Conservation (phyloP, 1,140 invertebrate genomes). For the Elysia chlorotica region DNA sequence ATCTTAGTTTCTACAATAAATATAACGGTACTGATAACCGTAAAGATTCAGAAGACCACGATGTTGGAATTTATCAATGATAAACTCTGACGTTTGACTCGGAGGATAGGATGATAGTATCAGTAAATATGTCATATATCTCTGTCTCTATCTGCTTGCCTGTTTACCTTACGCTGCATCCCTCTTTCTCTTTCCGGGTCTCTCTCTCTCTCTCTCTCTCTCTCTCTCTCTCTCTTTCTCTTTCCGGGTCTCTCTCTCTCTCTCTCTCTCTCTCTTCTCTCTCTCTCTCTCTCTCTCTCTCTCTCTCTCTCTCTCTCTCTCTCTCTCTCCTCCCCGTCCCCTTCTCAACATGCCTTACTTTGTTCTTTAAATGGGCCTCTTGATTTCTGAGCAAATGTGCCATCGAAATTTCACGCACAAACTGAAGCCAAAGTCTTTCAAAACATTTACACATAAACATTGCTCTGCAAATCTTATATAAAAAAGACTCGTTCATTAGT, state of each 20-base stretch:
- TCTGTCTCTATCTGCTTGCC: too few species aligned
- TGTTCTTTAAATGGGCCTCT: neutral
- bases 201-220: neutral
- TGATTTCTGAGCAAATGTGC: neutral
- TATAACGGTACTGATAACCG: too few species aligned
- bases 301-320: neutral
- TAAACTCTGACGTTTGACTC: too few species aligned
- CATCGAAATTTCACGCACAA: neutral
- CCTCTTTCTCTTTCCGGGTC: neutral
- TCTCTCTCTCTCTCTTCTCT: neutral
- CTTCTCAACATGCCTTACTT: neutral
- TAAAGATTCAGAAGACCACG: too few species aligned
- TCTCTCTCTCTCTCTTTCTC: neutral
- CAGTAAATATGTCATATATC: too few species aligned
- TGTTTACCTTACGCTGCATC: too few species aligned
- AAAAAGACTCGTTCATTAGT: neutral
- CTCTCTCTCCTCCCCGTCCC: neutral
- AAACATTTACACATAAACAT: neutral
- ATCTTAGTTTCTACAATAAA: too few species aligned
- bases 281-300: neutral
- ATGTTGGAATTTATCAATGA: too few species aligned
- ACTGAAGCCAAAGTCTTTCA: neutral
- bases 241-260: neutral
- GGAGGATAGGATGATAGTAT: too few species aligned
- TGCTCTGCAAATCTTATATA: neutral